Conservation (phyloP, 2,113 vertebrate genomes). For the Pseudorectes ferrugineus region DNA sequence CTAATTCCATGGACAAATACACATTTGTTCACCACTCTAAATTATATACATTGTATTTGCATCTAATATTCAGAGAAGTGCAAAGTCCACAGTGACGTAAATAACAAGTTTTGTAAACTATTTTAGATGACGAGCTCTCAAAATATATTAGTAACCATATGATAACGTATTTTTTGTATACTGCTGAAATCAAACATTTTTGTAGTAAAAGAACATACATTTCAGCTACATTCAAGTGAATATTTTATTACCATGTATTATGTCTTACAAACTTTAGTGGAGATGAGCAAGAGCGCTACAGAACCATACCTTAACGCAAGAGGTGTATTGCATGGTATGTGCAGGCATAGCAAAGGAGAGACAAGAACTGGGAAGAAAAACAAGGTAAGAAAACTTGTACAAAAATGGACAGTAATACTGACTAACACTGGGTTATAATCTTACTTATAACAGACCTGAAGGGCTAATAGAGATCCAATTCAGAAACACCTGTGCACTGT, state of each 20-base stretch:
- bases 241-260: constrained; percentile 79
- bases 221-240: constrained; percentile 68
- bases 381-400: constrained; percentile 52
- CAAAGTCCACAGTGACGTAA: constrained; percentile 57
- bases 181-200: constrained; percentile 43
- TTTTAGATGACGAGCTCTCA: not conserved
- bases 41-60: constrained; percentile 49
- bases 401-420: constrained; percentile 69
- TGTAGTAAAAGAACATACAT: constrained; percentile 59
- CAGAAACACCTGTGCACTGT: constrained; percentile 30
- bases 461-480: not conserved
- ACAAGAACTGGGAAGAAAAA: not conserved
- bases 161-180: not conserved
- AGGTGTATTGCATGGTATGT: constrained; percentile 59
- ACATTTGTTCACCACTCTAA: constrained; percentile 37
- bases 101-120: constrained; percentile 50
- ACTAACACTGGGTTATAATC: constrained; percentile 54
- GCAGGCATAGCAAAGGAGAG: constrained; percentile 54
- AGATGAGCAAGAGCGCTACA: constrained; percentile 64
- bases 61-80: constrained; percentile 56
- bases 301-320: constrained; percentile 66
- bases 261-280: constrained; percentile 68
- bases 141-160: not conserved
- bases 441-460: constrained; percentile 25
- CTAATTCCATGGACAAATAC: constrained; percentile 49